A percentile compares a stretch with the other conserved stretches of the same genome.
These are phyloP conservation scores for Melanostigma gelatinosum DNA, from an alignment of 2,113 vertebrate species.

Conservation along the genomic window DNA sequence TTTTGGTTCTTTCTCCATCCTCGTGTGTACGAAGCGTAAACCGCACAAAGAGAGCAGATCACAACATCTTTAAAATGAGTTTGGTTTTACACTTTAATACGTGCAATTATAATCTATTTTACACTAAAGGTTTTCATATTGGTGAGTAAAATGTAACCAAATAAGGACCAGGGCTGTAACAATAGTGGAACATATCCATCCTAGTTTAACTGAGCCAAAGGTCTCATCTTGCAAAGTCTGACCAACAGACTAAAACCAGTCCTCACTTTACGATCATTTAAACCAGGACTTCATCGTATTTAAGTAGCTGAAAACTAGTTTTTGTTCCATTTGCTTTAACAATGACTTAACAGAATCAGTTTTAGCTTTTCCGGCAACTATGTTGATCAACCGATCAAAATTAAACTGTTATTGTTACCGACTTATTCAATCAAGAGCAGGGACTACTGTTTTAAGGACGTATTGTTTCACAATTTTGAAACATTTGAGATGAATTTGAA, in stretches of 20 bases:
- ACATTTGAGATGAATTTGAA: no score
- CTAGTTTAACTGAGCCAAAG: neutral
- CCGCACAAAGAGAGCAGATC: neutral
- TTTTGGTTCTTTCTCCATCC: neutral
- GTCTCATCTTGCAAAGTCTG: no score
- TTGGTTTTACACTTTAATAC: neutral
- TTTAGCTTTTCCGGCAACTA: neutral
- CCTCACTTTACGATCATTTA: no score
- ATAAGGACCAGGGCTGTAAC: neutral
- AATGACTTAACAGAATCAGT: neutral
- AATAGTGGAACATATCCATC: no score
- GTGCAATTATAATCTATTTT: neutral
- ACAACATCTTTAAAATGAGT: no score
- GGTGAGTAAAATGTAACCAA: neutral
- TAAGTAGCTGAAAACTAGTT: no score
- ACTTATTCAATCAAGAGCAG: no score
- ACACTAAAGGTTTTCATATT: neutral
- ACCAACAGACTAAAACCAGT: neutral
- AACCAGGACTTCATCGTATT: no score
- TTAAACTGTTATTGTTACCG: no score
- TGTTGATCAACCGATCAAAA: no score
- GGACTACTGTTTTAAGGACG: no score
- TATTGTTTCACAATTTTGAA: no score
- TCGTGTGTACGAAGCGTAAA: neutral
- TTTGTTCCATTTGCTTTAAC: neutral